Base-by-base conservation (phyloP, 1,140 invertebrate genomes). In the Conus betulinus region DNA sequence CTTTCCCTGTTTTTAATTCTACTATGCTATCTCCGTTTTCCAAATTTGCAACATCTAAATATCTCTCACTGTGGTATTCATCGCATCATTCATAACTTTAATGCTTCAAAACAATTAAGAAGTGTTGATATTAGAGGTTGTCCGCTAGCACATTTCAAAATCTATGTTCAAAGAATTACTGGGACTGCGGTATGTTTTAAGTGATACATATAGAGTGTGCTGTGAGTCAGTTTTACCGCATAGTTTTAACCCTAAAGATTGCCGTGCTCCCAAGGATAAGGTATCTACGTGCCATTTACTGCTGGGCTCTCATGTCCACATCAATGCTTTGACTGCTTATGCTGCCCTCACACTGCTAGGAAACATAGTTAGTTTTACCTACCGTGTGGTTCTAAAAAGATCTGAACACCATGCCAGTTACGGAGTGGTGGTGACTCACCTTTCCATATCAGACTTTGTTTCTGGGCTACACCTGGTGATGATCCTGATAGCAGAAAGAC, bases 381-480 rank as follows among this genome's bases (percentile, higher is more conserved):
- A 87, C 74, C 71, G 91, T 17, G 27, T 88, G 0, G 85, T 76
- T 27, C 60, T 67, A 0, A 87, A 90, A 63, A 88, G 39, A 20
- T 5, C 10, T 5, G n/a, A 13, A 13, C 20, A 84, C 60, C 53
- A 39, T 20, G n/a, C 74, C 4, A 88, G 90, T 52, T 88, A 89
- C 51, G 81, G 90, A 0, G 81, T 89, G 7, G 89, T 93, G 23
- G 86, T 93, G 25, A 87, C 90, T 5, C 91, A 92, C 88, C 86
- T 94, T 15, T 89, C 88, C 55, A n/a, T 91, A 15, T 91, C 93
- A n/a, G 93, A 94, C 79, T 88, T 93, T n/a, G 76, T 93, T 10
- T 93, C 93, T 92, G 93, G 93, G 10, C 74, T 94, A 0, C 93
- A 94, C 76, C 71, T 94, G 74, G 86, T 91, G 15, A 92, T 93